A percentile compares a stretch with the other conserved stretches of the same genome.
Conservation (phyloP, 2,113 vertebrate species). For the Ptilorrhoa leucosticta region DNA sequence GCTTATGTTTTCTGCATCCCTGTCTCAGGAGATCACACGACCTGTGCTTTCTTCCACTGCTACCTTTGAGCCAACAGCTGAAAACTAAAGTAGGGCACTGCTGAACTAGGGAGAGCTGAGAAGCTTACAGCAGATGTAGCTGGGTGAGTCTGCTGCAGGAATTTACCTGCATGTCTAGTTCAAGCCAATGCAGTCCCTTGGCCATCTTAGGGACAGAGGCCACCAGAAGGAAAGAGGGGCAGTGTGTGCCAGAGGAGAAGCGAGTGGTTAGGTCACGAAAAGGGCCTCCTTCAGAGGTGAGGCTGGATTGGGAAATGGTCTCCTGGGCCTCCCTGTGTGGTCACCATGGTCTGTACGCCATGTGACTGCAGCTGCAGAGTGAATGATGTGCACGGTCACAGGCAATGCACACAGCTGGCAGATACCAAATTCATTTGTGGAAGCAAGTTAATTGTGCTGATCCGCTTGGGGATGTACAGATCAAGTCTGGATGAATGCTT, state of each 20-base stretch:
- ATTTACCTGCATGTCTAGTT: neutral
- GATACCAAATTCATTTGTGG: neutral
- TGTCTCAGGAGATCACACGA: neutral
- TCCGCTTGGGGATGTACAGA: neutral
- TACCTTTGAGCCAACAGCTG: neutral
- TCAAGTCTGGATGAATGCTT: neutral
- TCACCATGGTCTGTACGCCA: fast-evolving
- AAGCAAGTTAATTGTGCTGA: neutral
- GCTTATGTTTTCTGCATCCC: neutral
- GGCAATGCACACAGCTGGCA: fast-evolving
- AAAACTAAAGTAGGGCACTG: neutral
- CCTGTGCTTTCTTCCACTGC: neutral
- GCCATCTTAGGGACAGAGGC: neutral
- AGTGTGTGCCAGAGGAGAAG: neutral
- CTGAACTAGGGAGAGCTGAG: neutral
- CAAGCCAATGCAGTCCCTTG: neutral
- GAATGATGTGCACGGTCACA: neutral
- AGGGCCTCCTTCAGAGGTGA: neutral
- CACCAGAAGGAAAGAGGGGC: neutral
- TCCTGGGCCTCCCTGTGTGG: neutral
- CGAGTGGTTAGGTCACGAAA: fast-evolving
- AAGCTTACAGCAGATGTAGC: neutral
- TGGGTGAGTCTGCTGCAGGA: neutral
- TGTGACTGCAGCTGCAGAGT: neutral
- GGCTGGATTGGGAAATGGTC: neutral